These are phyloP conservation scores for Petromus typicus DNA, from an alignment of 2,113 vertebrate genomes.

Conservation along the genomic window DNA sequence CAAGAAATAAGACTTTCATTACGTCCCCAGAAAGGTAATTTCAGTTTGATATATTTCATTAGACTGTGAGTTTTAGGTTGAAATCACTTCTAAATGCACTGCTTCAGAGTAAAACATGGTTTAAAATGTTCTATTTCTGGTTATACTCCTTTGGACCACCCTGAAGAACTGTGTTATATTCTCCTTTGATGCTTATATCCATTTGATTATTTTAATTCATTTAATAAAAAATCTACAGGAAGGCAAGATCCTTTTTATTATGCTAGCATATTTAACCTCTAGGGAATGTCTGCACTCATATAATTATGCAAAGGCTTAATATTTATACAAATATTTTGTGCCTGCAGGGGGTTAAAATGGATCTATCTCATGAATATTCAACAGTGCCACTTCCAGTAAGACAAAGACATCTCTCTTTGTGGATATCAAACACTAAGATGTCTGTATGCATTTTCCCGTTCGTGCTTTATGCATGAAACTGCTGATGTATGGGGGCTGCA, in stretches of 20 bases:
- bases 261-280: slow-evolving; percentile 75
- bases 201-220: slow-evolving; percentile 59
- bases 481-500: slow-evolving; percentile 52
- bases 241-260: slow-evolving; percentile 40
- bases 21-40: slow-evolving; percentile 49
- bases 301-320: slow-evolving; percentile 71
- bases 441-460: slow-evolving; percentile 58
- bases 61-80: slow-evolving; percentile 51
- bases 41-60: slow-evolving; percentile 65
- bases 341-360: slow-evolving; percentile 66
- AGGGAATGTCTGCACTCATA: slow-evolving; percentile 67
- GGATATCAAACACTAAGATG: slow-evolving; percentile 53
- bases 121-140: slow-evolving; percentile 52
- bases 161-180: slow-evolving; percentile 62
- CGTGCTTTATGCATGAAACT: slow-evolving; percentile 76
- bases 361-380: slow-evolving; percentile 81
- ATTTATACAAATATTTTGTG: slow-evolving; percentile 78
- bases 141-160: slow-evolving; percentile 46
- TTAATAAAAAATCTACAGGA: slow-evolving; percentile 78
- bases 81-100: slow-evolving; percentile 60
- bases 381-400: slow-evolving; percentile 58
- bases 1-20: slow-evolving; percentile 51
- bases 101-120: slow-evolving; percentile 33
- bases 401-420: slow-evolving; percentile 74
- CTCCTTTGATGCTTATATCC: slow-evolving; percentile 56